Evolutionary conservation across 2,797 vertebrate genomes (phyloP), one percentile per base, ranked within the genome.

Genomic region (Pseudochirops corinnae): DNA sequence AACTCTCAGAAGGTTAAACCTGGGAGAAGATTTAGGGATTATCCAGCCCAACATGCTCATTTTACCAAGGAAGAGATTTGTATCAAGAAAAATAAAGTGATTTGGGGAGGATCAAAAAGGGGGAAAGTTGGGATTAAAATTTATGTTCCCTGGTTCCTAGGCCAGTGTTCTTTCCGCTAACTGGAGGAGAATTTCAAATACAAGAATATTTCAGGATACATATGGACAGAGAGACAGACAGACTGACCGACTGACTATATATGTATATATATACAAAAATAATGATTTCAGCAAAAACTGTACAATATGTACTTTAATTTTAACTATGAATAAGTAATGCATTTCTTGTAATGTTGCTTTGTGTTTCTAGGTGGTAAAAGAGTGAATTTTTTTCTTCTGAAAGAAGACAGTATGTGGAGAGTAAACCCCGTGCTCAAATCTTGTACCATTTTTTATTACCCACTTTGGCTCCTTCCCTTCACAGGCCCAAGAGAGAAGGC

Each of bases 341-440:
- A 9, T 95, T 58, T 91, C 96, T 50, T 33, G 96, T 94, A 58
- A 26, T 58, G 96, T 56, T 55, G 39, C 93, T 94, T 93, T 91
- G 55, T 2, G 0, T 93, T 97, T 98, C 96, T 94, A 91, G 97
- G 96, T 58, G 62, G 94, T 74, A 58, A 95, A 91, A 96, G 96
- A 58, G 50, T 90, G 93, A 96, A 95, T 96, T 96, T 33, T 56
- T 62, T 94, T 95, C 50, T 62, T 96, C 96, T 94, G 46, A 92
- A 90, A 91, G 92, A 97, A 94, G 95, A 96, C 29, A 14, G 91
- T 57, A n/a, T 95, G 28, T 67, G 91, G 67, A 87, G 0, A 1
- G 97, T 96, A 91, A 29, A 87, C 92, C 12, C 93, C 52, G 18
- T 91, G 52, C 93, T 53, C 82, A 95, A 97, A 31, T 93, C 74